Evolutionary conservation across 1,140 invertebrate genomes (phyloP).

Genomic region (Grapholita molesta): DNA sequence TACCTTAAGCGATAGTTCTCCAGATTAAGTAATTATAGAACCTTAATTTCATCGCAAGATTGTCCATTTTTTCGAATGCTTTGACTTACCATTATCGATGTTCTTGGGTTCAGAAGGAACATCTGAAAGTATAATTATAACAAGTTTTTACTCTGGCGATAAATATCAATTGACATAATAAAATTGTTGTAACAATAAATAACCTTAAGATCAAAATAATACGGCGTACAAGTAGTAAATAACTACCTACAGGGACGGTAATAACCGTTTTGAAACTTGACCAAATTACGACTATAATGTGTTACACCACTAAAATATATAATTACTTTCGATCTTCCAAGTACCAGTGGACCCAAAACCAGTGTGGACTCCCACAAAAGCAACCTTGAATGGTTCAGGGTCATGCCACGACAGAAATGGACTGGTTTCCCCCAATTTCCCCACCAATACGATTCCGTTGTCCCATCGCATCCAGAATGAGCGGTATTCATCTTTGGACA

Average conservation of each 20-base stretch:
- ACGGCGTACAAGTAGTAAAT: too few relatives aligned
- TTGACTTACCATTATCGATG: neutral
- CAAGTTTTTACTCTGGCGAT: too few relatives aligned
- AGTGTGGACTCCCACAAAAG: slow-evolving; percentile 85
- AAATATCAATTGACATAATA: too few relatives aligned
- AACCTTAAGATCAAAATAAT: too few relatives aligned
- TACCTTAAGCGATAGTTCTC: neutral
- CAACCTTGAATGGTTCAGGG: slow-evolving; percentile 80
- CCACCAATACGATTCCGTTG: slow-evolving; percentile 80
- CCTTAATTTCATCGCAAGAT: too few relatives aligned
- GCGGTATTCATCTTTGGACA: slow-evolving; percentile 81
- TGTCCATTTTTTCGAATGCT: too few relatives aligned
- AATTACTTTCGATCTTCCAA: slow-evolving; percentile 84
- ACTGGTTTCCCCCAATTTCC: slow-evolving; percentile 80
- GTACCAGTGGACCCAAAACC: slow-evolving; percentile 86
- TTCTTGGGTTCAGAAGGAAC: neutral
- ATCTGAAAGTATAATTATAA: neutral
- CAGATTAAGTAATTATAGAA: too few relatives aligned
- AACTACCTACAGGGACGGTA: too few relatives aligned
- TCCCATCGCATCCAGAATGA: slow-evolving; percentile 87
- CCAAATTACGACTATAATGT: too few relatives aligned
- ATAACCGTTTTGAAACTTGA: too few relatives aligned
- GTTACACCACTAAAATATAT: neutral
- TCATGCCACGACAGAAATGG: slow-evolving; percentile 82
- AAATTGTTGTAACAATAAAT: too few relatives aligned